Percentiles rank a stretch among this genome's conserved stretches.
Evolutionary conservation across 2,888 invertebrate species (phyloP).

Genomic region (Aphodius sticticus): DNA sequence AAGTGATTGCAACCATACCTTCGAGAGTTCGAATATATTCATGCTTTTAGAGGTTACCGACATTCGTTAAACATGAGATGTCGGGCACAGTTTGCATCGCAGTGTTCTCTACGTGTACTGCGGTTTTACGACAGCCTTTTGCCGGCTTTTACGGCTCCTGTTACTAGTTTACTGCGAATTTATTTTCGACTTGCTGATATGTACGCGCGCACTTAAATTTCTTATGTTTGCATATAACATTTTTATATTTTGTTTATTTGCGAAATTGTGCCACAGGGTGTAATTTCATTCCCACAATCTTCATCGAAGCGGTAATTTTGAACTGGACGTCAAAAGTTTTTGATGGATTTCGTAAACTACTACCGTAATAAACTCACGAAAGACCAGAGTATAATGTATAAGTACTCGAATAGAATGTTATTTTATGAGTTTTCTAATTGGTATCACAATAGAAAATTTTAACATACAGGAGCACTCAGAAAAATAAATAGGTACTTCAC

Average conservation of each 20-base stretch:
- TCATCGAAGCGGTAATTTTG: not conserved
- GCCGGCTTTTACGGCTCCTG: not conserved
- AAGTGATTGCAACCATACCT: not conserved
- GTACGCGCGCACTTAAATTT: not conserved
- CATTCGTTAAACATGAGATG: not conserved
- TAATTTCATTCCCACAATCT: not conserved
- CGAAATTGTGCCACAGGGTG: not conserved
- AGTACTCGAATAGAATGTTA: too few relatives aligned
- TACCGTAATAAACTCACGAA: too few relatives aligned
- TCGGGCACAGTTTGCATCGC: not conserved
- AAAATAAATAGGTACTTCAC: too few relatives aligned
- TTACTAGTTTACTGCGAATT: not conserved
- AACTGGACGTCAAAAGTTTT: not conserved
- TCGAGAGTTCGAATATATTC: not conserved
- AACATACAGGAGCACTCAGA: too few relatives aligned
- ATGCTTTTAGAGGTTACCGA: not conserved
- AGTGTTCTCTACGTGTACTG: not conserved
- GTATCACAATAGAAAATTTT: too few relatives aligned
- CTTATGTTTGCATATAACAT: not conserved
- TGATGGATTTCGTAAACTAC: too few relatives aligned
- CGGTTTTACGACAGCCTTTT: not conserved
- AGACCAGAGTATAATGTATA: too few relatives aligned
- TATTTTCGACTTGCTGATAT: slow-evolving; percentile 4
- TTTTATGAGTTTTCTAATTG: too few relatives aligned
- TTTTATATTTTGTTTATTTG: slow-evolving; percentile 4